phyloP scores from a whole-genome alignment of 2,888 invertebrate species.

The Oxyscelio sp. region DNA sequence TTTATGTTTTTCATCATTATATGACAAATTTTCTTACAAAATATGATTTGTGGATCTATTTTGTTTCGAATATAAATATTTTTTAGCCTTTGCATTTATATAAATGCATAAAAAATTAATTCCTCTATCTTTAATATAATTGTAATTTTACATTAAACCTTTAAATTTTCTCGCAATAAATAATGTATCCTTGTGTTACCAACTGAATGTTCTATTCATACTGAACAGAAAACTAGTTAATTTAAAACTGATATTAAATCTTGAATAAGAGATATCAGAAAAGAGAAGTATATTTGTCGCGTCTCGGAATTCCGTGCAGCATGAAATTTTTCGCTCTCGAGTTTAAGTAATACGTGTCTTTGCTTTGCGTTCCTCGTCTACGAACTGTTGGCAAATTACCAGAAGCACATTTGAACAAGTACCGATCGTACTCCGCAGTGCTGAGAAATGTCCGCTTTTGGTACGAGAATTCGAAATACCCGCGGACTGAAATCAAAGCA shows the following conservation, averaged over 20 bases:
- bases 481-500: conserved; percentile 48
- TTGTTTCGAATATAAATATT: too few species aligned
- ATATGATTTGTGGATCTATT: too few species aligned
- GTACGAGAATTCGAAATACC: conserved; percentile 49
- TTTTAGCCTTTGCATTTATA: too few species aligned
- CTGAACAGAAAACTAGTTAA: too few species aligned
- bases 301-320: conserved; percentile 48
- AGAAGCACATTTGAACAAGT: conserved; percentile 71
- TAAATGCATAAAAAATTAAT: too few species aligned
- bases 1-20: too few species aligned
- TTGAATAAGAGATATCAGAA: conserved; percentile 31
- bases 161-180: too few species aligned
- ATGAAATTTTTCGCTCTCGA: conserved; percentile 61
- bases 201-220: too few species aligned
- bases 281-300: conserved; percentile 37
- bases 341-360: conserved; percentile 70
- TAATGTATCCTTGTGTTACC: too few species aligned
- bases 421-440: conserved; percentile 61
- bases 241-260: conserved; percentile 24
- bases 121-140: too few species aligned
- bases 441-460: conserved; percentile 67
- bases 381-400: conserved; percentile 72
- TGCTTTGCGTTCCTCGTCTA: conserved; percentile 63
- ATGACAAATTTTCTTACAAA: too few species aligned
- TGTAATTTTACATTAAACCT: too few species aligned